Conservation (phyloP, 2,888 invertebrate species). For the Thymelicus sylvestris region DNA sequence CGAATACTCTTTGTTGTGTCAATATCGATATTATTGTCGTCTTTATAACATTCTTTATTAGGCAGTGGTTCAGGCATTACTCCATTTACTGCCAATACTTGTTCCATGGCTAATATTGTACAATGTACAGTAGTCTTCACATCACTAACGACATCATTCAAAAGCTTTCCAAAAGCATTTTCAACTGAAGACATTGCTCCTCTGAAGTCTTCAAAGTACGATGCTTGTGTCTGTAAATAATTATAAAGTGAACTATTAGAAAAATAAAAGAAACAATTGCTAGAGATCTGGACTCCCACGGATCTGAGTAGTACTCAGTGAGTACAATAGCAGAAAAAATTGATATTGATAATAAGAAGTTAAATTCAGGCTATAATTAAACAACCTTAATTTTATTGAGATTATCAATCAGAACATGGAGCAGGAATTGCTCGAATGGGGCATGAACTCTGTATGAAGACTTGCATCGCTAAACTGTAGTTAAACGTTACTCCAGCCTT, state of each 20-base stretch:
- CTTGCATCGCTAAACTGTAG: too few species aligned
- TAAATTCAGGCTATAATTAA: too few species aligned
- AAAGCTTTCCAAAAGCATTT: constrained; percentile 62
- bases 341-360: too few species aligned
- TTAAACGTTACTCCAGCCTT: too few species aligned
- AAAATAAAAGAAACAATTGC: too few species aligned
- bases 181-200: constrained; percentile 60
- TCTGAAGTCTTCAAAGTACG: constrained; percentile 61
- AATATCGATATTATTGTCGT: constrained; percentile 15
- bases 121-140: constrained; percentile 69
- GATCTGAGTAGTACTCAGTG: too few species aligned
- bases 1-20: constrained; percentile 2
- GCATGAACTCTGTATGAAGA: too few species aligned
- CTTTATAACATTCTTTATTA: constrained; percentile 46
- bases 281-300: too few species aligned
- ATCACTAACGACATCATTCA: constrained; percentile 67
- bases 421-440: too few species aligned
- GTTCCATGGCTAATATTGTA: constrained; percentile 67
- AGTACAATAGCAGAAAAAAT: too few species aligned
- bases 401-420: too few species aligned
- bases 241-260: constrained; percentile 9
- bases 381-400: too few species aligned
- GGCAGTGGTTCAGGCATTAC: constrained; percentile 46
- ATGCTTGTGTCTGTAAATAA: constrained; percentile 68
- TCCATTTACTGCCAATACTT: constrained; percentile 54